Conservation (phyloP, 2,113 vertebrate species). For the Myiagra hebetior region DNA sequence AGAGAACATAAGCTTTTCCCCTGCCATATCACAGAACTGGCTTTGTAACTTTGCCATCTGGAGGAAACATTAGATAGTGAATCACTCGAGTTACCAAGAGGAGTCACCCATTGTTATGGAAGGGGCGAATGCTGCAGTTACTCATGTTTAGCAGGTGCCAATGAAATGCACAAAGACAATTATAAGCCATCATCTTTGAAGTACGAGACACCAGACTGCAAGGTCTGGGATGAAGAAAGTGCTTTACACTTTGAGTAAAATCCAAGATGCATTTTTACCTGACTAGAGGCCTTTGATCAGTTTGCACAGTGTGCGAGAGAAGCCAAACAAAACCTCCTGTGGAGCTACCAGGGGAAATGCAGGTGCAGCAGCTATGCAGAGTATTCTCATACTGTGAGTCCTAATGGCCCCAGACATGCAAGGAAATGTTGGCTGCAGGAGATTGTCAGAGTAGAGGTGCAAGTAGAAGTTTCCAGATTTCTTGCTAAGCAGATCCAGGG, state of each 20-base stretch:
- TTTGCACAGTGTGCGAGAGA: neutral
- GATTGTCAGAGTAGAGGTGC: neutral
- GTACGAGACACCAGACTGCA: neutral
- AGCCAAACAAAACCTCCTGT: slow-evolving; percentile 49
- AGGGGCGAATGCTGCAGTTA: neutral
- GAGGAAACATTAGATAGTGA: slow-evolving; percentile 56
- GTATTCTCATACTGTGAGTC: neutral
- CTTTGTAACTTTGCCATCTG: slow-evolving; percentile 58
- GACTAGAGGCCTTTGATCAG: slow-evolving; percentile 35
- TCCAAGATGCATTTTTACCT: slow-evolving; percentile 13
- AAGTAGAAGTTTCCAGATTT: neutral
- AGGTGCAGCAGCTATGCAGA: slow-evolving; percentile 25
- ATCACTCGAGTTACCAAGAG: slow-evolving; percentile 22
- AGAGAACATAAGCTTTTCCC: neutral
- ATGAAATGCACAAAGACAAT: slow-evolving; percentile 36
- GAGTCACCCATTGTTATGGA: slow-evolving; percentile 20
- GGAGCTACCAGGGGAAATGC: slow-evolving; percentile 43
- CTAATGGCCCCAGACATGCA: neutral
- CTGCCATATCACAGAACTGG: neutral
- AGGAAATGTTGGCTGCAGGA: neutral
- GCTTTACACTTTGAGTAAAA: slow-evolving; percentile 22
- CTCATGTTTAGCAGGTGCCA: slow-evolving; percentile 56
- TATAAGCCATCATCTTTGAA: slow-evolving; percentile 53
- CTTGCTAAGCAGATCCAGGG: neutral
- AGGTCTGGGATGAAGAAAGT: slow-evolving; percentile 7